Percentiles rank a stretch among this genome's conserved stretches.
These are phyloP conservation scores for Tadarida brasiliensis DNA, from an alignment of 2,797 vertebrate species.

Conservation along the genomic window DNA sequence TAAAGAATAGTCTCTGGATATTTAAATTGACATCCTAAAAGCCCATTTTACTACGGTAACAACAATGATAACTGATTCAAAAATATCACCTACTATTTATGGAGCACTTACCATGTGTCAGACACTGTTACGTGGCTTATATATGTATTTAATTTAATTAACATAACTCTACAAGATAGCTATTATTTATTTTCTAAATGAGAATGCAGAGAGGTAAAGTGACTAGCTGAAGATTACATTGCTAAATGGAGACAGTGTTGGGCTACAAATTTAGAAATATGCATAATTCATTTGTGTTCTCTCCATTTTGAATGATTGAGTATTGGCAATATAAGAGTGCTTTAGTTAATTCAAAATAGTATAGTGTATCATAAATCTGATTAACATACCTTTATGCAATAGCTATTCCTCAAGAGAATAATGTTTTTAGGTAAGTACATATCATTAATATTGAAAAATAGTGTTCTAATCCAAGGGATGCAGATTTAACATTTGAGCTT, in stretches of 20 bases:
- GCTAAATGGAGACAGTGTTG: not conserved
- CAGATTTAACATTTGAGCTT: not conserved
- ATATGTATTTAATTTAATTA: not conserved
- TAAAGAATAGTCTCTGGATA: constrained; percentile 73
- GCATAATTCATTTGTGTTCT: constrained; percentile 38
- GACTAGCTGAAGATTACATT: not conserved
- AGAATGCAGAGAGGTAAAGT: not conserved
- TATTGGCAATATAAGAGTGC: constrained; percentile 71
- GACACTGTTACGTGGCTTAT: not conserved
- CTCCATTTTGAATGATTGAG: constrained; percentile 58
- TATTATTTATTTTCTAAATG: not conserved
- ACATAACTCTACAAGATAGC: not conserved
- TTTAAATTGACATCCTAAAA: constrained; percentile 61
- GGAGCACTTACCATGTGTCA: not conserved
- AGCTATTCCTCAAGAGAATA: constrained; percentile 63
- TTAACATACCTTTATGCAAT: constrained; percentile 76
- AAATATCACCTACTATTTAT: not conserved
- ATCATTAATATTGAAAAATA: constrained; percentile 73
- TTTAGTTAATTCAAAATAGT: constrained; percentile 32
- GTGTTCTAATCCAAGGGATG: constrained; percentile 67
- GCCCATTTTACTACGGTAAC: not conserved
- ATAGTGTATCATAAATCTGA: constrained; percentile 70
- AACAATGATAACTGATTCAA: not conserved
- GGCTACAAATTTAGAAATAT: not conserved
- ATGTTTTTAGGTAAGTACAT: constrained; percentile 69